A percentile compares a stretch with the other conserved stretches of the same genome.
These are phyloP conservation scores for Chlorops oryzae DNA, from an alignment of 1,140 invertebrate species.

Conservation along the genomic window DNA sequence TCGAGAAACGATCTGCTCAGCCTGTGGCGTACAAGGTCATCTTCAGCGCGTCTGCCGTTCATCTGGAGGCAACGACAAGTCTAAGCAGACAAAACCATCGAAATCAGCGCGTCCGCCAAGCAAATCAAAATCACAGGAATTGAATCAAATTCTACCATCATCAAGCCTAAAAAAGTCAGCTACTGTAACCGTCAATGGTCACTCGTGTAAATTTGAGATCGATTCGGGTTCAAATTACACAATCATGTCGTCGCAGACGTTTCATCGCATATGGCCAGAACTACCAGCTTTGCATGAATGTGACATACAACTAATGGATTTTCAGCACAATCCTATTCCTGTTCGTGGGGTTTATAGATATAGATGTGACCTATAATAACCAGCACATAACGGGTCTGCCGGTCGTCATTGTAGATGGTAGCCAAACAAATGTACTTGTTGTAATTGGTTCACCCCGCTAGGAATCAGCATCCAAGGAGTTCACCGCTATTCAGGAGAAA, in stretches of 20 bases:
- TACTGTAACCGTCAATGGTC: background rate
- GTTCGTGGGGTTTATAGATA: no score
- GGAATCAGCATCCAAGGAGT: conserved; percentile 16
- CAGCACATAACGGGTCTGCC: no score
- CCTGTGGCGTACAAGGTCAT: background rate
- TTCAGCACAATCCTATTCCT: no score
- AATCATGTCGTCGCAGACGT: background rate
- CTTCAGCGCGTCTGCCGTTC: background rate
- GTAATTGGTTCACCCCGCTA: conserved; percentile 22
- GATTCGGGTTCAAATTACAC: no score
- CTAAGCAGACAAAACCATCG: no score
- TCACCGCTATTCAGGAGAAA: background rate
- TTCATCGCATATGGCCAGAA: no score
- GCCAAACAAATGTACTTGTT: conserved; percentile 16
- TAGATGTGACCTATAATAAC: no score
- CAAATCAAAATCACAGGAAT: background rate
- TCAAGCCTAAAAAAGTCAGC: background rate
- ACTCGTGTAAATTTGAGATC: no score
- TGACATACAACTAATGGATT: no score
- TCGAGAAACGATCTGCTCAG: background rate
- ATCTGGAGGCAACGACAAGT: background rate
- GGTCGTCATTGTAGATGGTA: conserved; percentile 12
- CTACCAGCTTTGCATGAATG: no score
- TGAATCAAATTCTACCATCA: background rate
- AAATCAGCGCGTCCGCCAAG: background rate